phyloP scores from a whole-genome alignment of 92 coral and sea anemone species.

The Porites lobata region DNA sequence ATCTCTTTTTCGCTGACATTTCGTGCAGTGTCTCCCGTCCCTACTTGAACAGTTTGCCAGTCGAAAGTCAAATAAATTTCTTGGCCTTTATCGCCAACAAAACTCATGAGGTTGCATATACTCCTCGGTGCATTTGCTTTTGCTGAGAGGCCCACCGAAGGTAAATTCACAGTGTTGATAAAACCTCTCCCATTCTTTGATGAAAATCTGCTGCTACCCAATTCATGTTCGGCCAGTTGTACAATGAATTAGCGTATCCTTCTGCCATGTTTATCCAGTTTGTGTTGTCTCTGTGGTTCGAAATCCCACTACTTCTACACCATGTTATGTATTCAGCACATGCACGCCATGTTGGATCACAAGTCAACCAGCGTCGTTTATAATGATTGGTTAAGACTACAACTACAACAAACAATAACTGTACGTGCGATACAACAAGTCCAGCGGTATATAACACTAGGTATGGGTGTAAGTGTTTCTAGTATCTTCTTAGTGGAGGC shows the following conservation, averaged over 20 bases:
- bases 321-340: slow-evolving; percentile 25
- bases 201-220: background rate
- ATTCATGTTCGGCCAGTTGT: slow-evolving; percentile 8
- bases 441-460: no score
- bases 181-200: slow-evolving; percentile 27
- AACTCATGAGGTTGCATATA: slow-evolving; percentile 66
- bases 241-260: slow-evolving; percentile 11
- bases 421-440: no score
- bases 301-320: slow-evolving; percentile 35
- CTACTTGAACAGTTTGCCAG: slow-evolving; percentile 58
- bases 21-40: slow-evolving; percentile 4
- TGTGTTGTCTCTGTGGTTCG: background rate
- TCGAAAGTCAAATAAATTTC: slow-evolving; percentile 50
- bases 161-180: slow-evolving; percentile 29
- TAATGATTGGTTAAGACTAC: no score
- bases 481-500: no score
- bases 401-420: no score
- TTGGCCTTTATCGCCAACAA: slow-evolving; percentile 58
- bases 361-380: slow-evolving; percentile 8
- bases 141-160: slow-evolving; percentile 7
- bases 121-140: slow-evolving; percentile 22
- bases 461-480: no score
- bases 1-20: background rate
- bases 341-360: background rate
- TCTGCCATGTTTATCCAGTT: background rate